Percentiles rank a stretch among this genome's conserved stretches.
Conservation (phyloP, 2,888 invertebrate genomes). For the Erynnis tages region DNA sequence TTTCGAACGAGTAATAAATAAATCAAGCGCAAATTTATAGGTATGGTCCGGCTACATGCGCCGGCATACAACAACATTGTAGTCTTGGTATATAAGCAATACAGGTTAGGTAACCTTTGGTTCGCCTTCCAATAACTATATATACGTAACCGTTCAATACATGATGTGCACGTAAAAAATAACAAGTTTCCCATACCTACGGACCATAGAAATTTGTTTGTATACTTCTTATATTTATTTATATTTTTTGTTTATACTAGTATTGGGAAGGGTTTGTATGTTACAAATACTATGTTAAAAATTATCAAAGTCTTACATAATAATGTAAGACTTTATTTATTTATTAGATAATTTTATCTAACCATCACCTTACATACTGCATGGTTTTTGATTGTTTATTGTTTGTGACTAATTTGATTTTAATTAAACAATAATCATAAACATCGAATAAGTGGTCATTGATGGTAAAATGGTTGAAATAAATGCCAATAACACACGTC, state of each 20-base stretch:
- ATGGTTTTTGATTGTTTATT: slow-evolving; percentile 38
- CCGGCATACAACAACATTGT: slow-evolving; percentile 59
- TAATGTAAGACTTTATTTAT: too few species aligned
- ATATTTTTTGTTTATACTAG: too few species aligned
- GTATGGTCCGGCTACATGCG: slow-evolving; percentile 61
- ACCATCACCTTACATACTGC: too few species aligned
- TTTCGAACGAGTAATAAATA: slow-evolving; percentile 75
- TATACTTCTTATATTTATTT: too few species aligned
- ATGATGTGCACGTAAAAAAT: too few species aligned
- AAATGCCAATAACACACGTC: slow-evolving; percentile 78
- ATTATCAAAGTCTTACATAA: too few species aligned
- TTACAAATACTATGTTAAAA: too few species aligned
- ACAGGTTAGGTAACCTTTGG: neutral
- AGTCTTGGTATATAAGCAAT: slow-evolving; percentile 33
- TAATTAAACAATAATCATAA: slow-evolving; percentile 74
- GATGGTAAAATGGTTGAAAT: slow-evolving; percentile 73
- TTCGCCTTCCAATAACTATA: neutral
- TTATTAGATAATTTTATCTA: too few species aligned
- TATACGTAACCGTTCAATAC: slow-evolving; percentile 27
- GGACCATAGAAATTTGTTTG: too few species aligned
- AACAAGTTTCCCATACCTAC: too few species aligned
- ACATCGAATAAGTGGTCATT: slow-evolving; percentile 65
- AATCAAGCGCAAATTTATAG: slow-evolving; percentile 73
- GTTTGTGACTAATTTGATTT: slow-evolving; percentile 57
- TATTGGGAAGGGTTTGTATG: too few species aligned